Conservation (phyloP, 2,797 vertebrate species). For the Girardinus metallicus region DNA sequence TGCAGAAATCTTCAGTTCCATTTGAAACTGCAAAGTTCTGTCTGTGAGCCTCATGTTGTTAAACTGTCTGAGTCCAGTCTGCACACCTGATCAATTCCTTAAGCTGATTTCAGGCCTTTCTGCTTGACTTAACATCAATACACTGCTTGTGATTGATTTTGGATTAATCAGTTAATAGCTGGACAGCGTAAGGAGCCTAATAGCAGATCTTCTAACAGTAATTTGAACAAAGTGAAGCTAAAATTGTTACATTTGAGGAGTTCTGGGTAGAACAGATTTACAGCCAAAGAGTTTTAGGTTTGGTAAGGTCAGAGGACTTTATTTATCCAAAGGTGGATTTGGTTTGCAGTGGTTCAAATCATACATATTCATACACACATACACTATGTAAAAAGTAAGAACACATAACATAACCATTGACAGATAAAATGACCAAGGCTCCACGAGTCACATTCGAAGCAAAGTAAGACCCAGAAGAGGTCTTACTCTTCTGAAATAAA, state of each 20-base stretch:
- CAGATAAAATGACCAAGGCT: not conserved
- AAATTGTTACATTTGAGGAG: not conserved
- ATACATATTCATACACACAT: not conserved
- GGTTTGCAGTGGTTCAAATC: not conserved
- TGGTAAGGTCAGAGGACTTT: not conserved
- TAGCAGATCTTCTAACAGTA: not conserved
- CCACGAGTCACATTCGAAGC: not conserved
- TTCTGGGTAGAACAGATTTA: not conserved
- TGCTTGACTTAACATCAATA: not conserved
- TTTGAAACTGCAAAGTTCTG: not conserved
- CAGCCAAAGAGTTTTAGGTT: not conserved
- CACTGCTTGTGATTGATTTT: not conserved
- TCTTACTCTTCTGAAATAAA: too few species aligned
- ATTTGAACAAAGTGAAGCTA: not conserved
- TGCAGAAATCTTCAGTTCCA: not conserved
- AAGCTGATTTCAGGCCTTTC: not conserved
- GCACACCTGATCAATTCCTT: slow-evolving; percentile 14
- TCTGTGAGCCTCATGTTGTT: too few species aligned
- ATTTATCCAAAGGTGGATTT: not conserved
- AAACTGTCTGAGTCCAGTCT: not conserved
- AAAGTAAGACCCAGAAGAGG: not conserved
- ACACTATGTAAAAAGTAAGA: not conserved
- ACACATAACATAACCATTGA: not conserved
- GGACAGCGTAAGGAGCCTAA: not conserved
- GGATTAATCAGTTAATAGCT: not conserved